Base-by-base conservation (phyloP, 2,113 vertebrate genomes). In the Corynorhinus townsendii region DNA sequence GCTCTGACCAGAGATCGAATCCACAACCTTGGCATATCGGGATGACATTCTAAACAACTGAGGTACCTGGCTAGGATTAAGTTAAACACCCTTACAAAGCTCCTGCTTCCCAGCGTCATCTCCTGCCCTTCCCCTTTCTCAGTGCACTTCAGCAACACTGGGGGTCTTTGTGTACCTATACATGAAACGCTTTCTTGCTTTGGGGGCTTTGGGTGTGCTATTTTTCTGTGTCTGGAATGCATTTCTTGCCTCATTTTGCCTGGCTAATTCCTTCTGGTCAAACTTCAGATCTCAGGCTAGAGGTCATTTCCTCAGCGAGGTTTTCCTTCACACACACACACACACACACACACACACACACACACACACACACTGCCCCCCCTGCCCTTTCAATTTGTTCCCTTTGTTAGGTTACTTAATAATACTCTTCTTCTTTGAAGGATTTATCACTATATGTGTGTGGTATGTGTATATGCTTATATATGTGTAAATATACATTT, bases 331-430 rank as follows among this genome's bases (percentile, higher is more conserved):
- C 7, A 38, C 72, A 43, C 49, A 73, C 68, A 35, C 35, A 62
- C 56, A 76, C 28, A 76, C 19, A 35, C 38, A n/a, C 28, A 14
- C 76, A 30, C 62, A 62, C 38, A n/a, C 11, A 38, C 72, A 43
- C 69, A 40, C 38, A n/a, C 69, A 38, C 66, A 52, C 64, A 33
- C 49, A 56, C 77, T 1, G 30, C 19, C 28, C 22, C 8, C 24
- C 14, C 72, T 7, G 7, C 45, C 38, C 81, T 86, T 86, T 72
- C 38, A 89, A 1, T 91, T 76, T 76, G 35, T 22, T 72, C 92
- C 38, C 30, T 89, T 95, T 82, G 49, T 91, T 96, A 79, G 15
- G 38, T 79, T 79, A 38, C 69, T 88, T 83, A 92, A 62, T 94
- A 75, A 62, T 79, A 77, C 38, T 89, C 12, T 77, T 84, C 84